These are phyloP conservation scores for Phalacrocorax brasilianus DNA, from an alignment of 2,113 vertebrate genomes.

Conservation along the genomic window DNA sequence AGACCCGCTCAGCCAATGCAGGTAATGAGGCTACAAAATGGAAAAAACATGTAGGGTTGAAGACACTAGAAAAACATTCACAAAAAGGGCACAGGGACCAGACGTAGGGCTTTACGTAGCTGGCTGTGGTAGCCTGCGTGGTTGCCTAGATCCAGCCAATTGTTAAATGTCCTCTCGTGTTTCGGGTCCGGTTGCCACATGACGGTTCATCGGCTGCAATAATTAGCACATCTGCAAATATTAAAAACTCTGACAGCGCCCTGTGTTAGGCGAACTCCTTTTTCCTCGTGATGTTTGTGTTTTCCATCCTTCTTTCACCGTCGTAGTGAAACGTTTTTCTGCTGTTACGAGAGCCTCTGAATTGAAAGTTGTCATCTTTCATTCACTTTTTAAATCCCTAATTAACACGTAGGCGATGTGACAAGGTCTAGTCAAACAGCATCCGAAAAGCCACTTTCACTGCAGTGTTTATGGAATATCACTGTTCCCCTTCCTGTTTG, in stretches of 20 bases:
- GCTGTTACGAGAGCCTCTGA: not conserved
- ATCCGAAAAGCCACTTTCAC: not conserved
- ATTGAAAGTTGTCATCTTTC: fast-evolving
- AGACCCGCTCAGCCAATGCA: conserved; percentile 37
- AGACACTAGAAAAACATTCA: not conserved
- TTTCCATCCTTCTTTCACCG: not conserved
- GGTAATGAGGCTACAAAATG: conserved; percentile 52
- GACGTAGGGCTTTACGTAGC: not conserved
- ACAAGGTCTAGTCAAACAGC: not conserved
- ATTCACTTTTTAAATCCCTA: not conserved
- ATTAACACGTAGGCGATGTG: not conserved
- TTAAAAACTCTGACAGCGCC: not conserved
- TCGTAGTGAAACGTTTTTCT: not conserved
- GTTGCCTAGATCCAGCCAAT: not conserved
- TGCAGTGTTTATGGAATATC: not conserved
- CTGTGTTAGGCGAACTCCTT: fast-evolving
- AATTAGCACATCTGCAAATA: not conserved
- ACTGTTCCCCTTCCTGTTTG: not conserved
- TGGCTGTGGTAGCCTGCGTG: not conserved
- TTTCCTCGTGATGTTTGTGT: not conserved
- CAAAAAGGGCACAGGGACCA: not conserved
- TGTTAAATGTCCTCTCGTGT: not conserved
- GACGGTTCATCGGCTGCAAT: not conserved
- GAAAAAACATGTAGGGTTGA: conserved; percentile 21
- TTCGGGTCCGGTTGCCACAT: not conserved